These are phyloP conservation scores for Orbicella faveolata DNA, from an alignment of 64 coral and sea anemone genomes.

Conservation along the genomic window DNA sequence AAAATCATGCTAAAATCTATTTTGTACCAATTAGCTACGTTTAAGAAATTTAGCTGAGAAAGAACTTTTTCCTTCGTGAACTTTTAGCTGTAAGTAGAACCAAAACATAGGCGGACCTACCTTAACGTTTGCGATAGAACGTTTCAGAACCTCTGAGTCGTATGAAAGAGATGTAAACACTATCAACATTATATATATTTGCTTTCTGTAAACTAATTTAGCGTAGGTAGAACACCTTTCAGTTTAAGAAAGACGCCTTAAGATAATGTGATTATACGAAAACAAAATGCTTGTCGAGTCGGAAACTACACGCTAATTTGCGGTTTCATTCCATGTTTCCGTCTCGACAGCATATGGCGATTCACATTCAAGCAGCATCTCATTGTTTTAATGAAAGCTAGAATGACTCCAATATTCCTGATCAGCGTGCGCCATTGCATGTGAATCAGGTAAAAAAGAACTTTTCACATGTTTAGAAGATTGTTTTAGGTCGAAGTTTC, in stretches of 20 bases:
- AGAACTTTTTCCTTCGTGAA: not conserved
- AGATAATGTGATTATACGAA: slow-evolving; percentile 7
- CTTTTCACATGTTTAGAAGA: not conserved
- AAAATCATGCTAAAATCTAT: too few relatives aligned
- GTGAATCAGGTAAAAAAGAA: not conserved
- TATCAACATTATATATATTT: not conserved
- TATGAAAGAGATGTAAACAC: not conserved
- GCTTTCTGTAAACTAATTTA: slow-evolving; percentile 28
- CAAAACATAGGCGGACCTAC: not conserved
- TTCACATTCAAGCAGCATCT: not conserved
- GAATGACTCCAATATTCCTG: not conserved
- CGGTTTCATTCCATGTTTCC: not conserved
- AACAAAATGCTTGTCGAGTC: slow-evolving; percentile 8
- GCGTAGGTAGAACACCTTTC: not conserved
- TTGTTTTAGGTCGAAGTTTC: not conserved
- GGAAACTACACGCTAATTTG: slow-evolving; percentile 14
- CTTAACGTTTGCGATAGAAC: not conserved
- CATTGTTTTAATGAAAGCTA: slow-evolving; percentile 12
- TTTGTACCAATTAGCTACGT: too few relatives aligned
- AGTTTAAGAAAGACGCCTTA: not conserved
- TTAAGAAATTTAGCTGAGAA: too few relatives aligned
- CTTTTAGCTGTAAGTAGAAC: not conserved
- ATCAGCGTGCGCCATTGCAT: not conserved
- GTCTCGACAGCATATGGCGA: not conserved
- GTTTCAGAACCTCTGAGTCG: not conserved